Percentiles rank a stretch among this genome's conserved stretches.
Evolutionary conservation across 2,888 invertebrate species (phyloP).

Genomic region (Aporophyla nigra): DNA sequence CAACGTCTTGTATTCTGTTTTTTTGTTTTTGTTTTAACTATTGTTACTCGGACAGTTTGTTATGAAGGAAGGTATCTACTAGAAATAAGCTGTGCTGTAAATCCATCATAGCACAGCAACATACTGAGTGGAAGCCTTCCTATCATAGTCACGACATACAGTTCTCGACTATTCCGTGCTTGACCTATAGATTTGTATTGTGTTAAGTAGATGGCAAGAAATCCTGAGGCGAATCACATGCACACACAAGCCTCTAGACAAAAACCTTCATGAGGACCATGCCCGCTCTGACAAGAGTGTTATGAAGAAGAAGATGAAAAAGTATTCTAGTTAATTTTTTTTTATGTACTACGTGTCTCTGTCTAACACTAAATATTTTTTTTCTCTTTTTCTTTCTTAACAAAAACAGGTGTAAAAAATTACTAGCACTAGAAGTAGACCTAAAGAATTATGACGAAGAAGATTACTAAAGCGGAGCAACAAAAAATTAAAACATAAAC

Average conservation of each 20-base stretch:
- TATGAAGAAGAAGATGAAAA: too few relatives aligned
- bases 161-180: neutral
- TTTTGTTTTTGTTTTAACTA: too few relatives aligned
- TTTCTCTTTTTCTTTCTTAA: neutral
- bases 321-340: neutral
- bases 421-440: neutral
- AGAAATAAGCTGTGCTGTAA: neutral
- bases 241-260: too few relatives aligned
- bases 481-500: constrained; percentile 36
- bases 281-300: too few relatives aligned
- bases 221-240: too few relatives aligned
- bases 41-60: too few relatives aligned
- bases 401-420: neutral
- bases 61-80: too few relatives aligned
- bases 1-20: neutral
- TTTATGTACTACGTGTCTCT: neutral
- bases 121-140: neutral
- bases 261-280: too few relatives aligned
- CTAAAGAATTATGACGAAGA: constrained; percentile 36
- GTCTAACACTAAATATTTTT: neutral
- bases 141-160: neutral
- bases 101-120: too few relatives aligned
- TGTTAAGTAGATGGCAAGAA: too few relatives aligned
- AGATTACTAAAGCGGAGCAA: constrained; percentile 13
- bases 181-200: too few relatives aligned